Conservation (phyloP, 2,797 vertebrate genomes). For the Pristis pectinata region DNA sequence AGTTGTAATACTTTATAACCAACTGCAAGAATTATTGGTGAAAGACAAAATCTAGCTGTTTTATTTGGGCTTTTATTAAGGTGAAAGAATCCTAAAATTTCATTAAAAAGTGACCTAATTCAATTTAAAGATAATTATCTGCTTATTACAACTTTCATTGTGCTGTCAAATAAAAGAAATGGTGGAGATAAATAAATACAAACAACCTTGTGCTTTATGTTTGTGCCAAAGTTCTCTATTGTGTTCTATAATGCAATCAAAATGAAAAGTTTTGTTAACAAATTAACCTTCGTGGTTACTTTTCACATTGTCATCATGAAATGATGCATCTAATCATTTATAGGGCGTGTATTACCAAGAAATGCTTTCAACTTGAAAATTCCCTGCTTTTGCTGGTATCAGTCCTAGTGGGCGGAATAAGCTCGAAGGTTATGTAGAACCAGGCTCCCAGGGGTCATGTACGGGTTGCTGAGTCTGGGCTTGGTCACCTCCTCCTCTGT, state of each 20-base stretch:
- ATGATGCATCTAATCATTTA: slow-evolving; percentile 17
- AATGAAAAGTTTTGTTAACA: neutral
- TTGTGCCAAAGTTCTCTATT: neutral
- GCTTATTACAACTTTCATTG: neutral
- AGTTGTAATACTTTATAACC: neutral
- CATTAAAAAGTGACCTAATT: neutral
- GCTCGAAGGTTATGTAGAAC: slow-evolving; percentile 49
- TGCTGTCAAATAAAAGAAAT: neutral
- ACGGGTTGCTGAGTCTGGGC: slow-evolving; percentile 59
- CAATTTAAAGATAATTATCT: neutral
- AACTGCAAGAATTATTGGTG: neutral
- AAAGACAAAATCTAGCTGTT: neutral
- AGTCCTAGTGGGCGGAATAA: slow-evolving; percentile 52
- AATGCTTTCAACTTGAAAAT: slow-evolving; percentile 54
- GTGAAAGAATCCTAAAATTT: neutral
- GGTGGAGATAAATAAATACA: neutral
- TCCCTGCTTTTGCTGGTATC: slow-evolving; percentile 55
- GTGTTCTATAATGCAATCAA: neutral
- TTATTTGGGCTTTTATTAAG: neutral
- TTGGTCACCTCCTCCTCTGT: slow-evolving; percentile 53
- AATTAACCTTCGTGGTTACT: neutral
- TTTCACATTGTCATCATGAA: neutral
- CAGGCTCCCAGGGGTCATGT: slow-evolving; percentile 64
- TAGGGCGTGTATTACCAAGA: slow-evolving; percentile 49
- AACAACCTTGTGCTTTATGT: neutral